Conservation (phyloP, 2,797 vertebrate species). For the Coendou prehensilis region DNA sequence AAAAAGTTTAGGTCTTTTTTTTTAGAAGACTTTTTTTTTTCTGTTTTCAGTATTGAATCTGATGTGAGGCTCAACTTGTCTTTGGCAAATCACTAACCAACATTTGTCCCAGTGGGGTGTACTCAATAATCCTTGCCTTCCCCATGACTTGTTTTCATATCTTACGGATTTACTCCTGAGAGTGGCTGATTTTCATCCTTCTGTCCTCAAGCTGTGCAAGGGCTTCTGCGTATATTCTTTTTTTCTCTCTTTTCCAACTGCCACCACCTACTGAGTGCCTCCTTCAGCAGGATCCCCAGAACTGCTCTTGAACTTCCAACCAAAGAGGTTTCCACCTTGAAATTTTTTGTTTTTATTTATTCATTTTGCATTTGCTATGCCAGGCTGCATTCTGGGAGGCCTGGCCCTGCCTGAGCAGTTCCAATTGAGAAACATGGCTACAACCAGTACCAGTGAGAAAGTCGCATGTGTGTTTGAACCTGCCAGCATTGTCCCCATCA, state of each 20-base stretch:
- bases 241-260: background rate
- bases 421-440: background rate
- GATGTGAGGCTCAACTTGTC: background rate
- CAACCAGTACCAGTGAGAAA: background rate
- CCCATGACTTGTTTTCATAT: background rate
- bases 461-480: background rate
- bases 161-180: background rate
- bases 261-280: background rate
- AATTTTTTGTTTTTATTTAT: background rate
- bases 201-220: background rate
- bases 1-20: background rate
- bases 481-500: background rate
- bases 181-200: background rate
- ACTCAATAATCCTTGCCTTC: background rate
- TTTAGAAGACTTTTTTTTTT: background rate
- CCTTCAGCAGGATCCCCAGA: conserved; percentile 7
- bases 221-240: background rate
- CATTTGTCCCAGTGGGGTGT: background rate
- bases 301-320: conserved; percentile 13
- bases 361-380: background rate
- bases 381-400: background rate
- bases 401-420: background rate
- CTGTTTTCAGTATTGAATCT: background rate
- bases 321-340: background rate
- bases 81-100: conserved; percentile 1